Conservation (phyloP, 2,888 invertebrate species). For the Cephus spinipes region DNA sequence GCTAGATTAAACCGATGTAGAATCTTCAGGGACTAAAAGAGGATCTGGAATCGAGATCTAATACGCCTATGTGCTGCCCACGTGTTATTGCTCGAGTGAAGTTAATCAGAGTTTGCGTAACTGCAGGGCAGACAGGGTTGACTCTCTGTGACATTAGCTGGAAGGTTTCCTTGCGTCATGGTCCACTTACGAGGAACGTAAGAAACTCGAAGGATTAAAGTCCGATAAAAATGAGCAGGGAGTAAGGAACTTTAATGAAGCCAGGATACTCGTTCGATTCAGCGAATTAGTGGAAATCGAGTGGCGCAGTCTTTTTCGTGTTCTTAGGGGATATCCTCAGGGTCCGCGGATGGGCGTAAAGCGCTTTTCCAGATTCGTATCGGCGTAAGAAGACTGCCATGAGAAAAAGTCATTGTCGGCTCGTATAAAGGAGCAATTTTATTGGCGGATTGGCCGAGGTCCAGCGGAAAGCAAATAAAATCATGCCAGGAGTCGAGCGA, state of each 20-base stretch:
- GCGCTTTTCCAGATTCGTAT: slow-evolving; percentile 37
- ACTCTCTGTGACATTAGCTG: background rate
- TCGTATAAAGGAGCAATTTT: slow-evolving; percentile 47
- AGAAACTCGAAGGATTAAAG: background rate
- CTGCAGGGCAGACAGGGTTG: background rate
- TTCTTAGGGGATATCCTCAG: background rate
- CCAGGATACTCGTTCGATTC: background rate
- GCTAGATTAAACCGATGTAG: background rate
- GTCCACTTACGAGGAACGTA: background rate
- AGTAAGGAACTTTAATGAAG: background rate
- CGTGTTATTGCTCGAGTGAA: background rate
- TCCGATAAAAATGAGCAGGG: background rate
- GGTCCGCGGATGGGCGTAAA: background rate
- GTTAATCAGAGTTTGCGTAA: background rate
- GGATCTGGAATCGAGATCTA: background rate
- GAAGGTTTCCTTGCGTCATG: background rate
- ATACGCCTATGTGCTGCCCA: background rate
- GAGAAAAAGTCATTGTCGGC: slow-evolving; percentile 41
- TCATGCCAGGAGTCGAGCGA: slow-evolving; percentile 19
- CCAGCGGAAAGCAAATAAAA: slow-evolving; percentile 45
- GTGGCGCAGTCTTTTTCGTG: background rate
- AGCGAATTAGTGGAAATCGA: background rate
- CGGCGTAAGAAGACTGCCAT: slow-evolving; percentile 26
- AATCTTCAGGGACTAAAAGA: background rate
- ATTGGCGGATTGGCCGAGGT: slow-evolving; percentile 50